Base-by-base conservation (phyloP, 2,797 vertebrate species). In the Zalophus californianus region DNA sequence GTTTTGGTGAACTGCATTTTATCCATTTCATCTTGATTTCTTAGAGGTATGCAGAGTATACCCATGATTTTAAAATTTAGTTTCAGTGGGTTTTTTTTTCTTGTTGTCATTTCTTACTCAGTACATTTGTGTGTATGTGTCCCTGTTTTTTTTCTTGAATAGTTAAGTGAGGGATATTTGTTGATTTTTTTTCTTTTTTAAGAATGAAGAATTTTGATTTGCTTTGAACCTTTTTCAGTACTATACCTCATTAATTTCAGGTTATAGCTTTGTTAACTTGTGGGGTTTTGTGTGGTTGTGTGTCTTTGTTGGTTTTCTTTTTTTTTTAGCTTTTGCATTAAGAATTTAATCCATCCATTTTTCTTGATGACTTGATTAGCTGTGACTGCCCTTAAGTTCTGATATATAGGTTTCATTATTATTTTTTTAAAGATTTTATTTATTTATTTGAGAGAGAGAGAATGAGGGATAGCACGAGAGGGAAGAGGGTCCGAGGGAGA, bases 241-340 rank as follows among this genome's bases (percentile, higher is more conserved):
- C 62, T 80, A 14, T n/a, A 5, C 11, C 44, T 83, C 25, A 38
- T 77, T 66, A 29, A 29, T 68, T 58, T 68, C 44, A 38, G 66
- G 48, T 38, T 90, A 79, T 79, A 62, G 68, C 72, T 93, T 62
- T 48, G 12, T 83, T 73, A 27, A 44, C 70, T 44, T 73, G 70
- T 72, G 21, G 38, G 23, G 3, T 27, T 73, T 27, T 73, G 25
- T 41, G 21, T 72, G 6, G 44, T 4, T 21, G 10, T n/a, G 32
- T 66, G 60, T 70, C 10, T 38, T 54, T 86, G 50, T 86, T 78
- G 48, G 5, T 23, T 48, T 52, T 1, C 54, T 75, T 6, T 15
- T 35, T 73, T 62, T 91, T 79, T 83, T 64, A 86, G 15, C n/a
- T 58, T 95, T 91, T 54, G 29, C 60, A 14, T 89, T 86, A 82